A percentile compares a stretch with the other conserved stretches of the same genome.
These are phyloP conservation scores for Hypotaenidia okinawae DNA, from an alignment of 2,797 vertebrate species.

Conservation along the genomic window DNA sequence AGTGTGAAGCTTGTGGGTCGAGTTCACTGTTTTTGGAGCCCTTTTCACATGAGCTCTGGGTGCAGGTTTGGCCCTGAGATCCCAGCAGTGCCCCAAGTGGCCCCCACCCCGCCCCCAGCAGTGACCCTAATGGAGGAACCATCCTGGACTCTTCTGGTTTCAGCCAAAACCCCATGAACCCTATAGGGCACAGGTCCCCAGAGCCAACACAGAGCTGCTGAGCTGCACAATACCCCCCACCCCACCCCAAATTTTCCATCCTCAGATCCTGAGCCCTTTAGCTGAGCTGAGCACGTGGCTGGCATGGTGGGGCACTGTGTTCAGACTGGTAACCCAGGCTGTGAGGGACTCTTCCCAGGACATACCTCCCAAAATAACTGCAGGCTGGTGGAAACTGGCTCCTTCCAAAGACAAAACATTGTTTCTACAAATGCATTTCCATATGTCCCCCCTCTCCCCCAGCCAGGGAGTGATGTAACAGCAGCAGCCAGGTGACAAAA, in stretches of 20 bases:
- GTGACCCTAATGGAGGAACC: neutral
- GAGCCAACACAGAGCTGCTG: accelerated
- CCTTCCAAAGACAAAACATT: neutral
- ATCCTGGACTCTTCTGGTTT: neutral
- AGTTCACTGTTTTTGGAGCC: neutral
- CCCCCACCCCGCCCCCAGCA: neutral
- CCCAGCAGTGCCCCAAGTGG: accelerated
- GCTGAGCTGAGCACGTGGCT: neutral
- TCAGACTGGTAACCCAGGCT: neutral
- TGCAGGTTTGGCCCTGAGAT: neutral
- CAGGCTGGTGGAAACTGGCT: neutral
- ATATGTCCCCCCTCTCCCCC: neutral
- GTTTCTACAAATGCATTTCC: neutral
- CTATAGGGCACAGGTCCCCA: neutral
- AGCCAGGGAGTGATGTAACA: neutral
- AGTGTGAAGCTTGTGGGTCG: no score
- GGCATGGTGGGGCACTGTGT: accelerated
- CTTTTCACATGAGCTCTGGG: neutral
- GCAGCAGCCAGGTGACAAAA: neutral
- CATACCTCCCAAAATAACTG: neutral
- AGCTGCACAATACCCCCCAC: neutral
- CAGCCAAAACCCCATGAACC: neutral
- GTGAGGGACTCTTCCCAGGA: neutral
- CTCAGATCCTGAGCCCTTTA: neutral
- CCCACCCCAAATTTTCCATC: neutral